Base-by-base conservation (phyloP, 2,888 invertebrate genomes). In the Perdita meconis region DNA sequence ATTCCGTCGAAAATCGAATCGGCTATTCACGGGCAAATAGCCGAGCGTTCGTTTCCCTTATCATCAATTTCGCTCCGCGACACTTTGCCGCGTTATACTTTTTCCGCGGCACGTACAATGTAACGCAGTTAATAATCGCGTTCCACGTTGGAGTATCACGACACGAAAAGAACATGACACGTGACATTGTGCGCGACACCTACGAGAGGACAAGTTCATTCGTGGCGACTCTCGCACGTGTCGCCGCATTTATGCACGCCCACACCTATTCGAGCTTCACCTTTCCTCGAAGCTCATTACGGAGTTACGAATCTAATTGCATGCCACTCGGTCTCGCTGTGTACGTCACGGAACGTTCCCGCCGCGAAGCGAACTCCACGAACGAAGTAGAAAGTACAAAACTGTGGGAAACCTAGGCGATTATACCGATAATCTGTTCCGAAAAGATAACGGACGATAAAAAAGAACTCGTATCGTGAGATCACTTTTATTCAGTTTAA, bases 221-320 rank as follows among this genome's bases (percentile, higher is more conserved):
- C 71, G 71, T 70, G 71, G 70, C 71, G 70, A 34, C 19, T 26
- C 24, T 26, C 70, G 38, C 57, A 59, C 36, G 71, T 51, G 71
- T 59, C 51, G 71, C n/a, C 50, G 16, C 57, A 38, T 55, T 16
- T 16, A 13, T 8, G 22, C 38, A 26, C 40, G 6, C 12, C 26
- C 12, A 16, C 24, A 24, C 16, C 6, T 36, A 40, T 22, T 8
- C n/a, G n/a, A 24, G 0, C n/a, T 19, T 24, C n/a, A 36, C 53
- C 42, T 42, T 70, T 70, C 53, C 72, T 55, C 36, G 71, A 60
- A 72, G 36, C 59, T 71, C 72, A 70, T 70, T 72, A 53, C 59
- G 19, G n/a, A 44, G 57, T 70, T 70, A 71, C 71, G 42, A 70
- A 70, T 44, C 59, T 72, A 72, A 72, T 72, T 72, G 72, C 71